Evolutionary conservation across 2,888 invertebrate genomes (phyloP), one percentile per base, ranked within the genome.

Genomic region (Eutolmus rufibarbis): DNA sequence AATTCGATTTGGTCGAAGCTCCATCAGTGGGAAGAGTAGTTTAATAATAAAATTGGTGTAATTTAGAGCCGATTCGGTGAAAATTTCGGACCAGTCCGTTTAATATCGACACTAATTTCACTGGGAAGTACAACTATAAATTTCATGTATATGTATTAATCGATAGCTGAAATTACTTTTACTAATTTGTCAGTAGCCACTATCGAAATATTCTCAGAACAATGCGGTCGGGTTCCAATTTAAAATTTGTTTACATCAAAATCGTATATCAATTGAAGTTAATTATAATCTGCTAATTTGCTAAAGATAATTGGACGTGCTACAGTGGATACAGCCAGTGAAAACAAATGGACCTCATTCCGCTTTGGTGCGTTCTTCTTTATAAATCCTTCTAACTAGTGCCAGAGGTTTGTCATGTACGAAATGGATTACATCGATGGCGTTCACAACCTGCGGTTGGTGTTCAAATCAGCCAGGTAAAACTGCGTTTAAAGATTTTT

Each of bases 271-370:
- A 76, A 76, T 76, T 31, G n/a, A n/a, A 76, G 76, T 76, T 76
- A 76, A 76, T 76, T 76, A 34, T 37, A 76, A 76, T 76, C 37
- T 76, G 76, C 37, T 76, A 76, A 76, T 76, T 34, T 76, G 34
- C 37, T 8, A 37, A 37, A 76, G 76, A 76, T 66, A 76, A 76
- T 76, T 76, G 37, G 8, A 37, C 37, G 19, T 76, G 34, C 34
- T 76, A 19, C 37, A 76, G 7, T n/a, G 23, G 0, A 37, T 34
- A n/a, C 0, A 34, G 76, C 76, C 76, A 76, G 16, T 37, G 37
- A 76, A 76, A 76, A 23, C 34, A 76, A 37, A 37, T 76, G 8
- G n/a, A 76, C n/a, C 76, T 76, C 76, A 76, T 76, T 51, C 16
- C 76, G 28, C 7, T 1, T 76, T 1, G 12, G 9, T 76, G 37